Percentiles rank a stretch among this genome's conserved stretches.
Evolutionary conservation across 2,797 vertebrate genomes (phyloP).

Genomic region (Malacoraja senta): DNA sequence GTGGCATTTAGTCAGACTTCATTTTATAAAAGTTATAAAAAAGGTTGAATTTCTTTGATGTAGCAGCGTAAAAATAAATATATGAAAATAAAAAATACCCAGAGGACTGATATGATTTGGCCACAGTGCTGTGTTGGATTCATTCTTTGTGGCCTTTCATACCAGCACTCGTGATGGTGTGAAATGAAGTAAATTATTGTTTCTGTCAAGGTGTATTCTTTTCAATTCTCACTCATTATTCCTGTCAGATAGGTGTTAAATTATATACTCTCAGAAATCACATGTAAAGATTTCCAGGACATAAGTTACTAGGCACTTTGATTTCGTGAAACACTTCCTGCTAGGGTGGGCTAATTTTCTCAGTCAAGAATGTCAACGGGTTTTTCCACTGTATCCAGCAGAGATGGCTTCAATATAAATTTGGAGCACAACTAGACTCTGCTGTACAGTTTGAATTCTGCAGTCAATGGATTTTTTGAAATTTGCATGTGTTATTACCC

Average conservation of each 20-base stretch:
- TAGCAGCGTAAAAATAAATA: neutral
- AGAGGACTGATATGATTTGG: constrained; percentile 27
- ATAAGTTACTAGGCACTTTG: constrained; percentile 66
- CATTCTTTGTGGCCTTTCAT: constrained; percentile 21
- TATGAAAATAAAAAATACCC: constrained; percentile 16
- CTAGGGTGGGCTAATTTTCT: constrained; percentile 51
- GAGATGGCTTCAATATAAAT: constrained; percentile 50
- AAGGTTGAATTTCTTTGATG: neutral
- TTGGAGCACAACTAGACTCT: constrained; percentile 8
- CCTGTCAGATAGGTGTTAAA: constrained; percentile 66
- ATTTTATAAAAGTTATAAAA: neutral
- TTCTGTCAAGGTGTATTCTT: constrained; percentile 63
- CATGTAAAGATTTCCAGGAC: constrained; percentile 58
- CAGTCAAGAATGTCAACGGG: constrained; percentile 66
- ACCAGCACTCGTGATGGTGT: constrained; percentile 53
- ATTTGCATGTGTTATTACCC: constrained; percentile 51
- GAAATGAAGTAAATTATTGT: constrained; percentile 60
- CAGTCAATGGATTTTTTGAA: constrained; percentile 55
- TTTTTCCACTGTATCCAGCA: constrained; percentile 59
- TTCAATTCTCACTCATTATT: constrained; percentile 76
- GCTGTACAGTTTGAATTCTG: constrained; percentile 46
- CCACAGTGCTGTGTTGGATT: constrained; percentile 26
- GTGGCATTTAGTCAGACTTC: constrained; percentile 14
- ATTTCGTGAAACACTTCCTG: constrained; percentile 50
- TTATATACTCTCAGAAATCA: constrained; percentile 62